A percentile compares a stretch with the other conserved stretches of the same genome.
Evolutionary conservation across 2,113 vertebrate species (phyloP).

Genomic region (Arizona elegans): DNA sequence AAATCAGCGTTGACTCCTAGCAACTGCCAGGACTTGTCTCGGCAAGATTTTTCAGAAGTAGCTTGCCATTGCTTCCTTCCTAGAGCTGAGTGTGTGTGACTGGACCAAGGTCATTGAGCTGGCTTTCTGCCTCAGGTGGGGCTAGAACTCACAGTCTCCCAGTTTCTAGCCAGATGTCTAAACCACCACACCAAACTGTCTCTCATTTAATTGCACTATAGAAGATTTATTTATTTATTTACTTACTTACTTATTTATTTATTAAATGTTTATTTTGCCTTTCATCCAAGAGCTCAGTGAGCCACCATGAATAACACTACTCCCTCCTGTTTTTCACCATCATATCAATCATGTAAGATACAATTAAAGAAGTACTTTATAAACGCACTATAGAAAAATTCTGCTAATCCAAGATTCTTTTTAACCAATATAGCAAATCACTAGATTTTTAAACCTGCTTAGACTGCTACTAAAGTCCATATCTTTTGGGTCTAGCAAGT

Average conservation of each 20-base stretch:
- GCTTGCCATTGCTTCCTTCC: background rate
- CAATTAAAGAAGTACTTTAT: background rate
- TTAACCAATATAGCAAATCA: background rate
- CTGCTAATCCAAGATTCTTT: background rate
- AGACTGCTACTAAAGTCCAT: background rate
- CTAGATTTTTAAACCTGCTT: background rate
- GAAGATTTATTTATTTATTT: background rate
- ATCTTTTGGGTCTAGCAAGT: background rate
- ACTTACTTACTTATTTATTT: background rate
- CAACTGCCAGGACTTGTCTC: background rate
- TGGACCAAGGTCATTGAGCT: background rate
- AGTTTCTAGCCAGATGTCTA: background rate
- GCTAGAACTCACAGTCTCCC: background rate
- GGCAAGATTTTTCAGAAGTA: background rate
- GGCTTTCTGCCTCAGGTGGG: background rate
- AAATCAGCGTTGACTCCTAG: background rate
- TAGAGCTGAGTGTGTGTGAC: background rate
- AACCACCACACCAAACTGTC: background rate
- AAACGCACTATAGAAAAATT: background rate
- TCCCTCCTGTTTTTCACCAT: background rate
- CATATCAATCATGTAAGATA: background rate
- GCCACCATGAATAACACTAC: background rate
- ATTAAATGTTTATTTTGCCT: background rate
- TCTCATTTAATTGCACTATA: background rate
- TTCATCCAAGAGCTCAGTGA: background rate